Evolutionary conservation across 2,113 vertebrate genomes (phyloP).

Genomic region (Hiodon alosoides): DNA sequence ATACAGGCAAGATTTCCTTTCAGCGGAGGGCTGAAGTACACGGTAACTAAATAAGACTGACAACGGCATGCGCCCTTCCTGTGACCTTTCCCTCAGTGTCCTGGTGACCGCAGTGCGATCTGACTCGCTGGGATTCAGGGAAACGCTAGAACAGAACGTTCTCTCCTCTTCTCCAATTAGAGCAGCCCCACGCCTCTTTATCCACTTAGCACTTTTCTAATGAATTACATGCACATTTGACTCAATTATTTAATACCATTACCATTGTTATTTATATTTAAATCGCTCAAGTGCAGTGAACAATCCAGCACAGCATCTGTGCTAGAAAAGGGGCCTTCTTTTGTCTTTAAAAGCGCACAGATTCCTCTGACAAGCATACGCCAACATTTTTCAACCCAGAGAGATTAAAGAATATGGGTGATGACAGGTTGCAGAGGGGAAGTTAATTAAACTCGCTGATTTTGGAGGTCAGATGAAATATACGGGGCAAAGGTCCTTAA

Average conservation of each 20-base stretch:
- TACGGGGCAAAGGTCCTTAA: not conserved
- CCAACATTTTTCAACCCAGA: constrained; percentile 4
- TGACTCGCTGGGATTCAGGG: not conserved
- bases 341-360: not conserved
- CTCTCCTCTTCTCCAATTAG: constrained; percentile 2
- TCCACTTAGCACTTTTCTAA: not conserved
- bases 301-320: too few relatives aligned
- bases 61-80: constrained; percentile 15
- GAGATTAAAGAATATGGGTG: constrained; percentile 19
- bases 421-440: constrained; percentile 22
- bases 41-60: too few relatives aligned
- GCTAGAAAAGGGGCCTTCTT: not conserved
- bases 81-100: constrained; percentile 9
- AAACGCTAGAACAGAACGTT: not conserved
- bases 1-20: not conserved
- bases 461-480: constrained; percentile 2
- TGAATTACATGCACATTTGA: not conserved
- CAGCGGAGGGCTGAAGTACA: not conserved
- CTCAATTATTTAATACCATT: too few relatives aligned
- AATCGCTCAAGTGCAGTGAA: not conserved
- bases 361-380: constrained; percentile 9
- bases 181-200: constrained; percentile 3
- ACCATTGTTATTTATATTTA: not conserved
- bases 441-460: constrained; percentile 22
- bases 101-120: constrained; percentile 2